Conservation (phyloP, 2,888 invertebrate genomes). For the Drosophila picticornis region DNA sequence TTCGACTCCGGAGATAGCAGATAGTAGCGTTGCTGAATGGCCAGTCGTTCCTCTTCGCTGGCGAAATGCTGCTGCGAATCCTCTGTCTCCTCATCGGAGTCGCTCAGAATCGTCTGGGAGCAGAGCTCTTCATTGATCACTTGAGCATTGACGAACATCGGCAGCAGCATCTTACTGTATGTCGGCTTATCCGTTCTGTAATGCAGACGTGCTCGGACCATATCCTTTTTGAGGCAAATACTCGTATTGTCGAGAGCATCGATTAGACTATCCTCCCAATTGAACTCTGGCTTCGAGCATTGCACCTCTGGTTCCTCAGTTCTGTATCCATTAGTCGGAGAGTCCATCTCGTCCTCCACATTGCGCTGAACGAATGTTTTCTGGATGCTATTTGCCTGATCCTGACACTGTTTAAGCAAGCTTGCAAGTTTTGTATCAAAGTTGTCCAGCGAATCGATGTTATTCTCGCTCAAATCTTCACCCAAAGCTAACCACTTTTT, state of each 20-base stretch:
- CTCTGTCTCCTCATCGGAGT: background rate
- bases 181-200: background rate
- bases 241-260: background rate
- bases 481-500: constrained; percentile 1
- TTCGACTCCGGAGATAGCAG: background rate
- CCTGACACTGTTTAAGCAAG: constrained; percentile 1
- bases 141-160: background rate
- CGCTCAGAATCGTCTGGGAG: background rate
- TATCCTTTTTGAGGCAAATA: background rate
- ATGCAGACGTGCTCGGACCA: background rate
- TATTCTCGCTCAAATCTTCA: background rate
- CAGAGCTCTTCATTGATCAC: background rate
- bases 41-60: background rate
- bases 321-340: background rate
- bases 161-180: background rate
- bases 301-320: background rate
- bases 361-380: background rate
- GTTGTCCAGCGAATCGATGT: background rate
- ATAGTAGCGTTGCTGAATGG: background rate
- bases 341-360: background rate
- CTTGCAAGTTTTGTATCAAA: constrained; percentile 13
- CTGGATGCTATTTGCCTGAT: background rate
- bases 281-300: background rate
- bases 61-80: background rate
- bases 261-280: background rate